Conservation (phyloP, 2,113 vertebrate species). For the Callocephalon fimbriatum region DNA sequence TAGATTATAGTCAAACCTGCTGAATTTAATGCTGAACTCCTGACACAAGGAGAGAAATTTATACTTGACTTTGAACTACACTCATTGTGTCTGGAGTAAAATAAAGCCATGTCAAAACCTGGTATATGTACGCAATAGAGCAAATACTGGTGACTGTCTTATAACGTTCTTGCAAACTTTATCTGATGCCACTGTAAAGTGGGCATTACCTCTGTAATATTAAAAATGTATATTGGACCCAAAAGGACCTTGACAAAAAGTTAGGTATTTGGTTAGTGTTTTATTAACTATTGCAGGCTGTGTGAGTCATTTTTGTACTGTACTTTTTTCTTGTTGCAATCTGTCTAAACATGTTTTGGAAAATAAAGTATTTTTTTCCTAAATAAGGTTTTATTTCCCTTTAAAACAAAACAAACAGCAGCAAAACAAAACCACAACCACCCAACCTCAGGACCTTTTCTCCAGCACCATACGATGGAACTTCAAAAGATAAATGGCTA, state of each 20-base stretch:
- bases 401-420: background rate
- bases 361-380: slow-evolving; percentile 36
- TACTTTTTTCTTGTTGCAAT: slow-evolving; percentile 25
- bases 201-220: background rate
- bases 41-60: background rate
- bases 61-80: background rate
- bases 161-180: background rate
- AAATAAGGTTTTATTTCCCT: background rate
- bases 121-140: background rate
- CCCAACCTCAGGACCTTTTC: background rate
- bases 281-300: background rate
- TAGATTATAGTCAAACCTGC: background rate
- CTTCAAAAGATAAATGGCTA: background rate
- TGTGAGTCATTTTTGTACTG: slow-evolving; percentile 20
- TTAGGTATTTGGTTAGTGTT: background rate
- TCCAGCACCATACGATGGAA: background rate
- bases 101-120: background rate
- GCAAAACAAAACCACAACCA: background rate
- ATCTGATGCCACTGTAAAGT: background rate
- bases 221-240: background rate
- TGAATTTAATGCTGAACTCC: background rate
- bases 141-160: background rate
- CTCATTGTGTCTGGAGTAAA: background rate
- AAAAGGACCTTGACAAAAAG: background rate
- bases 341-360: background rate